Base-by-base conservation (phyloP, 2,888 invertebrate species). In the Oscheius onirici region DNA sequence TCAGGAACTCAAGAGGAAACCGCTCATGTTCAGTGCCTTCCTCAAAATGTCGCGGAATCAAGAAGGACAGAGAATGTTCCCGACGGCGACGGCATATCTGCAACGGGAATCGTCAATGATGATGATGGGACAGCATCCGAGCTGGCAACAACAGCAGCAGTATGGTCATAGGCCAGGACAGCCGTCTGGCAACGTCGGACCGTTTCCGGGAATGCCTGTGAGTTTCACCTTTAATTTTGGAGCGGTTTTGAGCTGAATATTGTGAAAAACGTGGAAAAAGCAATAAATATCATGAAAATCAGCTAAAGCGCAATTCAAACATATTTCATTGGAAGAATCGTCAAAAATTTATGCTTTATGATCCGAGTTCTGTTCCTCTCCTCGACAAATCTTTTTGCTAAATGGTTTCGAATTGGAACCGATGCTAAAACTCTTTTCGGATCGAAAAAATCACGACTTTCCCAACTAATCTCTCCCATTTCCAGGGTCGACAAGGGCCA, bases 11-110 rank as follows among this genome's bases (percentile, higher is more conserved):
- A 95, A 95, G 89, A 93, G 93, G 78, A 95, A 95, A 90, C 96
- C 96, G 49, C 94, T 94, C 84, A 91, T 97, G 57, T 95, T 96
- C 94, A 94, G 95, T 69, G 94, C 95, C 68, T 95, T 95, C 88
- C 93, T 96, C 80, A 94, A 95, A 57, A 72, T 63, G 63, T 63
- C 63, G 15, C 46, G 63, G 10, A 46, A 63, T 34, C 46, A 26
- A 15, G 49, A 63, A 49, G 49, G 49, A 3, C 63, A 63, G 46
- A 13, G 17, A 15, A 24, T 28, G 28, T 63, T 63, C 34, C 63
- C 63, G 26, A 20, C 24, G 11, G 63, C 49, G 13, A 17, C 26
- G 15, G 49, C 26, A 1, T 24, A 46, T 8, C 46, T 28, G 6
- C 63, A 63, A 28, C 46, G 49, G 11, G 49, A 46, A 44, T 11